Conservation (phyloP, 2,888 invertebrate species). For the Rhabditoides inermis region DNA sequence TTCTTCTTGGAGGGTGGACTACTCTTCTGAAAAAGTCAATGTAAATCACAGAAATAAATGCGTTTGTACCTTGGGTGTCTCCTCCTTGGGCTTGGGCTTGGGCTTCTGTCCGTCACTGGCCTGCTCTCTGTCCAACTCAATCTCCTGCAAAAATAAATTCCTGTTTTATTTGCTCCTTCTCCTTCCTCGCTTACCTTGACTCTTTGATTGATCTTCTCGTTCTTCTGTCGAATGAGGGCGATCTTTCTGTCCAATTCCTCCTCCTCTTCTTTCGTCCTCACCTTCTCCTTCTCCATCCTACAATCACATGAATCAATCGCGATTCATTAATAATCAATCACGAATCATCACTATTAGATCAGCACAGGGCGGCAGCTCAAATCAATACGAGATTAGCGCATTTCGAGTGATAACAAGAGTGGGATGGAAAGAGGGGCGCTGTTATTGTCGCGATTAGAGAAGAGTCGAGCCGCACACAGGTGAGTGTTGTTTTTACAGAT, state of each 20-base stretch:
- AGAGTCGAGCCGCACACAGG: no score
- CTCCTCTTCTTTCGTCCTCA: slow-evolving; percentile 25
- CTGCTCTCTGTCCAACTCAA: slow-evolving; percentile 19
- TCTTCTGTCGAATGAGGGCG: slow-evolving; percentile 37
- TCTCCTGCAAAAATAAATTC: slow-evolving; percentile 31
- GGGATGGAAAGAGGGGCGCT: no score
- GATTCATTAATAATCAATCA: no score
- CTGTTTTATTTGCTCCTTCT: no score
- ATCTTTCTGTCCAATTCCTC: slow-evolving; percentile 33
- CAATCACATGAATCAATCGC: no score
- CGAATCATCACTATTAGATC: no score
- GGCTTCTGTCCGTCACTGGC: background rate
- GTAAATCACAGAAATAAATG: background rate
- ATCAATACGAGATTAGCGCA: no score
- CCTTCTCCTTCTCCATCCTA: slow-evolving; percentile 14
- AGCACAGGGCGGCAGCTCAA: no score
- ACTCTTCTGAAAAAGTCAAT: background rate
- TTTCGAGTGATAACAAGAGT: no score
- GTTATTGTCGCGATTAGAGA: no score
- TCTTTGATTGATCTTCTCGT: slow-evolving; percentile 31
- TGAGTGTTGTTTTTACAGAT: no score
- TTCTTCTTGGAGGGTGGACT: background rate
- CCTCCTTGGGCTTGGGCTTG: slow-evolving; percentile 1
- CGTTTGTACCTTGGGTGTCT: background rate
- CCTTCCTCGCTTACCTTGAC: slow-evolving; percentile 18